phyloP scores from a whole-genome alignment of 2,888 invertebrate genomes.

The Andrena fulva region DNA sequence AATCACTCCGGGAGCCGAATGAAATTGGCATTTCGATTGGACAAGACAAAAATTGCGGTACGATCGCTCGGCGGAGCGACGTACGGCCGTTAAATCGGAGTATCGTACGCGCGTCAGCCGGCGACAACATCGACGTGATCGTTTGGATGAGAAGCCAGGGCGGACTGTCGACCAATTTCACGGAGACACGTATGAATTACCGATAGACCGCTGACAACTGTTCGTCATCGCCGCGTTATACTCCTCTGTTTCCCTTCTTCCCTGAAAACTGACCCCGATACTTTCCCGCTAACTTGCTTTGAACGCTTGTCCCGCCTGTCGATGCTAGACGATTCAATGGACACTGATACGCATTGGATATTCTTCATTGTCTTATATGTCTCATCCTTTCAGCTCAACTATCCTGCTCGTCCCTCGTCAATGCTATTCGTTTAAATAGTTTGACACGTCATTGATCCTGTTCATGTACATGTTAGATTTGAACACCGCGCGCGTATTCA shows the following conservation, averaged over 20 bases:
- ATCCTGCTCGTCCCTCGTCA: background rate
- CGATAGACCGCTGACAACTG: slow-evolving; percentile 13
- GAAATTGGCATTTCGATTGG: slow-evolving; percentile 73
- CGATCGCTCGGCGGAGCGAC: slow-evolving; percentile 23
- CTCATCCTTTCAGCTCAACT: background rate
- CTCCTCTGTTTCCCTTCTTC: background rate
- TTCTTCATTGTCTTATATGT: background rate
- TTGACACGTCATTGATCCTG: too few relatives aligned
- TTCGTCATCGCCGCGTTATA: background rate
- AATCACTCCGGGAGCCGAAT: slow-evolving; percentile 64
- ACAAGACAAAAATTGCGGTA: slow-evolving; percentile 71
- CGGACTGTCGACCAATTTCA: slow-evolving; percentile 25
- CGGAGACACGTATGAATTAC: slow-evolving; percentile 26
- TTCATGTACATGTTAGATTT: too few relatives aligned
- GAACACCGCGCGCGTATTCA: background rate
- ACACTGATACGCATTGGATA: background rate
- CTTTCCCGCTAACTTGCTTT: background rate
- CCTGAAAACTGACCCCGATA: background rate
- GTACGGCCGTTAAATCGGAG: slow-evolving; percentile 41
- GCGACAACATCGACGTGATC: slow-evolving; percentile 23
- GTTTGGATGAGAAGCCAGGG: slow-evolving; percentile 16
- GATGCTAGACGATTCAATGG: background rate
- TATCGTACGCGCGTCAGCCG: slow-evolving; percentile 22
- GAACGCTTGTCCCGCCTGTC: background rate
- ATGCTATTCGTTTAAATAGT: too few relatives aligned